Conservation (phyloP, 1,140 invertebrate species). For the Agrypnia vestita region DNA sequence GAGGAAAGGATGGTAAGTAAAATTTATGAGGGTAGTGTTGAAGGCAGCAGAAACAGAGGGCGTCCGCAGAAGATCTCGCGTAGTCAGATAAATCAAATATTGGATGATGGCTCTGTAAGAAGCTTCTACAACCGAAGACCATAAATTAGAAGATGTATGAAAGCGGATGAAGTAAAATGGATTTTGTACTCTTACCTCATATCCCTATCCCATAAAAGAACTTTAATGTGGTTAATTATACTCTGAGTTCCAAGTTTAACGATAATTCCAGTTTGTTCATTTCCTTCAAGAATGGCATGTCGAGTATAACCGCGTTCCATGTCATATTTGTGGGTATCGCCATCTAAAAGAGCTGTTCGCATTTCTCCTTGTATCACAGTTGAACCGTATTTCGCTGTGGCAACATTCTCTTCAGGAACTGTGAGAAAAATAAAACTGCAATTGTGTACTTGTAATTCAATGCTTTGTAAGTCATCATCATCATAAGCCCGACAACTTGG, state of each 20-base stretch:
- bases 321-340: conserved; percentile 90
- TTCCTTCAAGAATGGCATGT: conserved; percentile 89
- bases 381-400: conserved; percentile 83
- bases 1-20: no score
- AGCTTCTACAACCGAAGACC: no score
- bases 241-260: conserved; percentile 90
- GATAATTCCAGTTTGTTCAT: conserved; percentile 85
- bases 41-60: no score
- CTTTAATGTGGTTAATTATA: conserved; percentile 94
- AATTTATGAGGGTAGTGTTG: no score
- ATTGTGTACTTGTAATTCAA: background rate
- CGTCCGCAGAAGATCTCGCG: no score
- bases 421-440: conserved; percentile 59
- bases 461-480: background rate
- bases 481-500: conserved; percentile 10
- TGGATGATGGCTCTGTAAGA: no score
- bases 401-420: conserved; percentile 95
- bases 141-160: no score
- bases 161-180: no score
- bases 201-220: conserved; percentile 96
- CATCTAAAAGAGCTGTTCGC: conserved; percentile 88
- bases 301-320: conserved; percentile 94
- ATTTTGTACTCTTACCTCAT: conserved; percentile 75
- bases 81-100: no score
- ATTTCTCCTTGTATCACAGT: conserved; percentile 91